These are phyloP conservation scores for Orycteropus afer DNA, from an alignment of 2,113 vertebrate genomes.

Conservation along the genomic window DNA sequence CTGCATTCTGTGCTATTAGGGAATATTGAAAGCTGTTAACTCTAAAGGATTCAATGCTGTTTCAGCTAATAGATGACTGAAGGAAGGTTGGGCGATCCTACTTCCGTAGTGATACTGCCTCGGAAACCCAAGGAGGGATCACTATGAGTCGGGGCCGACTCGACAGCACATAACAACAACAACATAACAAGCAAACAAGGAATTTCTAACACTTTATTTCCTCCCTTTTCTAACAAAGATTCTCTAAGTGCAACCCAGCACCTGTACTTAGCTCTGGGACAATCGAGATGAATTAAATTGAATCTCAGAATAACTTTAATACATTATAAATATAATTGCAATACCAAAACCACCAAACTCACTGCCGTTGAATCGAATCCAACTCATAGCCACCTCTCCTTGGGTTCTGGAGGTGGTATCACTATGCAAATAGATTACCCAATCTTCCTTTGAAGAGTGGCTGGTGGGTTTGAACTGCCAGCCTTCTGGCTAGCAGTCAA, in stretches of 20 bases:
- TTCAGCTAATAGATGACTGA: background rate
- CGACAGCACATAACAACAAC: too few species aligned
- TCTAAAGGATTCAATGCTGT: background rate
- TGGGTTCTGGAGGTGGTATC: too few species aligned
- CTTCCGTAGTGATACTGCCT: too few species aligned
- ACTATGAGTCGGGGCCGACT: too few species aligned
- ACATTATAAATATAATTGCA: background rate
- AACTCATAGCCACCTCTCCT: background rate
- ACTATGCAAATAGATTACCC: too few species aligned
- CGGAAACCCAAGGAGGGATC: too few species aligned
- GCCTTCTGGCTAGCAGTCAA: too few species aligned
- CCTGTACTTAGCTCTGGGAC: background rate
- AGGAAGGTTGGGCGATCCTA: too few species aligned
- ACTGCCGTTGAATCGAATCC: too few species aligned
- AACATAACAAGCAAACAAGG: background rate
- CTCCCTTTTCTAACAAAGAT: background rate
- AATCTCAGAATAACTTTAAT: background rate
- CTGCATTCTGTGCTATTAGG: background rate
- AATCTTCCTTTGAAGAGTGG: too few species aligned
- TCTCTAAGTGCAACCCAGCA: background rate
- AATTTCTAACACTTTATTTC: background rate
- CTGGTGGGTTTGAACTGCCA: too few species aligned
- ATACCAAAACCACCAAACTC: too few species aligned
- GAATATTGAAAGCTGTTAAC: background rate
- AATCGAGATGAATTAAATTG: background rate